phyloP scores from a whole-genome alignment of 1,140 invertebrate species.

The Delia radicum region DNA sequence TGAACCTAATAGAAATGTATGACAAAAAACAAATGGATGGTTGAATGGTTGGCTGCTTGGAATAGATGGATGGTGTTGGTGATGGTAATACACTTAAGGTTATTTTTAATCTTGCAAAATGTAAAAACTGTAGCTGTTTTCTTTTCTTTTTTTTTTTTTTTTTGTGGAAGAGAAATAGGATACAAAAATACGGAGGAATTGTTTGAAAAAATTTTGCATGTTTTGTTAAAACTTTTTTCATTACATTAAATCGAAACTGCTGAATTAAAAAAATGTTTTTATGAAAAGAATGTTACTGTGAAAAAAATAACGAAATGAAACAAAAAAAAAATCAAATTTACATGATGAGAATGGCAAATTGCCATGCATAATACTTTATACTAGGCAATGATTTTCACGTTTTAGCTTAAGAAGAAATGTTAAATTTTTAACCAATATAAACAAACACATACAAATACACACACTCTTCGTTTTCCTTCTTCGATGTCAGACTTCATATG shows the following conservation, averaged over 20 bases:
- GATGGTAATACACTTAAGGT: background rate
- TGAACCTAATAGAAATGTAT: background rate
- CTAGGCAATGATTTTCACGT: background rate
- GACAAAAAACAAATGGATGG: background rate
- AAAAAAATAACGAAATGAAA: background rate
- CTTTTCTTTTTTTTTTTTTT: no score
- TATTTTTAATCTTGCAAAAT: constrained; percentile 8
- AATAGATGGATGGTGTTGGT: background rate
- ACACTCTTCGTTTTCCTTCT: no score
- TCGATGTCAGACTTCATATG: no score
- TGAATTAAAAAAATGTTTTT: background rate
- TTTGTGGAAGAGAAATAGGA: background rate
- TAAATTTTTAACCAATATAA: background rate
- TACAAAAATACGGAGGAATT: no score
- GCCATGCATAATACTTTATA: background rate
- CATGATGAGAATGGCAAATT: background rate
- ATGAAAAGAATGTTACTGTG: background rate
- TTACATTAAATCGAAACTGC: background rate
- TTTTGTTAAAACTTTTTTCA: constrained; percentile 11
- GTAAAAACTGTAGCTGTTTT: background rate
- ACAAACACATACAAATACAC: background rate
- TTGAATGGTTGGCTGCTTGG: background rate
- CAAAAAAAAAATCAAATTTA: background rate
- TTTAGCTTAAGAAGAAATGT: background rate
- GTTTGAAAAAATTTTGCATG: background rate